Conservation (phyloP, 2,797 vertebrate genomes). For the Halcyon smyrnensis region DNA sequence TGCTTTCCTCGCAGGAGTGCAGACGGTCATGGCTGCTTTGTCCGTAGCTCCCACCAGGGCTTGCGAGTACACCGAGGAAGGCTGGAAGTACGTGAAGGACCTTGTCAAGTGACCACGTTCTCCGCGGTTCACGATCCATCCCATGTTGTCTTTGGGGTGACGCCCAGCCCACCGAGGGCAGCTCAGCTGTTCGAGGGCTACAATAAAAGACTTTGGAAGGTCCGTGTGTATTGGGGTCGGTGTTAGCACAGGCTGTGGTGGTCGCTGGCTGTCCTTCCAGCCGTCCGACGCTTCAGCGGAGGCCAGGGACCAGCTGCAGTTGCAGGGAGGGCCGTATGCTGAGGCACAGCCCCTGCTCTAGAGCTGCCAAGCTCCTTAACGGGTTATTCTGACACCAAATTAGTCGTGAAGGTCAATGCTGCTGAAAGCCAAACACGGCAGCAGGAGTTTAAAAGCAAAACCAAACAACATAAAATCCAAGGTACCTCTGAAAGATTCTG, state of each 20-base stretch:
- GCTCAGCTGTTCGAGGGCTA: background rate
- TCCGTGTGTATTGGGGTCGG: background rate
- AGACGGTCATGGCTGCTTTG: constrained; percentile 83
- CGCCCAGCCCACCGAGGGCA: background rate
- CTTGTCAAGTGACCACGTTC: constrained; percentile 80
- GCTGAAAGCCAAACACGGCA: background rate
- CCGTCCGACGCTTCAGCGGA: background rate
- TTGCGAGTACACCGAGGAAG: constrained; percentile 82
- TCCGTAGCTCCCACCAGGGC: constrained; percentile 87
- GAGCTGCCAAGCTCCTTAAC: background rate
- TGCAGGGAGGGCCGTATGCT: background rate
- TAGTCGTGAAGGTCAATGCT: background rate
- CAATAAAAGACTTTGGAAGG: constrained; percentile 58
- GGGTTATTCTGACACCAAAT: background rate
- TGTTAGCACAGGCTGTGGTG: background rate
- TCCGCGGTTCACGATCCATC: background rate
- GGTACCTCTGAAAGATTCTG: background rate
- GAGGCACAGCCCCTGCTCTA: background rate
- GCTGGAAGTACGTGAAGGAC: constrained; percentile 88
- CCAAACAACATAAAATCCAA: background rate
- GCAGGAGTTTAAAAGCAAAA: background rate
- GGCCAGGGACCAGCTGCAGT: background rate
- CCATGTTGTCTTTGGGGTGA: background rate
- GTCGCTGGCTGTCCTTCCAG: background rate
- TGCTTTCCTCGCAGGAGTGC: constrained; percentile 83